These are phyloP conservation scores for Eueremaeus valkanovi DNA, from an alignment of 2,888 invertebrate genomes.

Conservation along the genomic window DNA sequence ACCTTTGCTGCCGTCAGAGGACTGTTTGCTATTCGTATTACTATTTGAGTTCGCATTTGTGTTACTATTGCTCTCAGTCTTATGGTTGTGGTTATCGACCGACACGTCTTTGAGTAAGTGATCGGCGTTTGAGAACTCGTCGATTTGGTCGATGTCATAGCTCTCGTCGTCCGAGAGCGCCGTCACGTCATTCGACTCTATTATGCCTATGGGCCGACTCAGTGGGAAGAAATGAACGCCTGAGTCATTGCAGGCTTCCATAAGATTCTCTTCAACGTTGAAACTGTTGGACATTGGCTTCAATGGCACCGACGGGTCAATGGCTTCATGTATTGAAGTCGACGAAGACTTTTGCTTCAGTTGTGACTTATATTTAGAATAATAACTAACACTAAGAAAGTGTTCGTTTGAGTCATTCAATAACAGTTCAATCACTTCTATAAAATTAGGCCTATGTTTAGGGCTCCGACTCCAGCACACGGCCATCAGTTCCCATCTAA, in stretches of 20 bases:
- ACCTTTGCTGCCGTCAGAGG: constrained; percentile 46
- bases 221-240: constrained; percentile 36
- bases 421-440: constrained; percentile 64
- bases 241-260: constrained; percentile 29
- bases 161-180: neutral
- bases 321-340: neutral
- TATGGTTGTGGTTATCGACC: neutral
- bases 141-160: constrained; percentile 24
- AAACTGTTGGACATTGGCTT: neutral
- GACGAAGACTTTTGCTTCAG: constrained; percentile 26
- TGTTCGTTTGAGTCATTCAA: constrained; percentile 59
- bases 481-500: constrained; percentile 77
- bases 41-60: neutral
- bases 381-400: constrained; percentile 53
- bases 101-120: constrained; percentile 15
- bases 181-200: neutral
- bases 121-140: constrained; percentile 20
- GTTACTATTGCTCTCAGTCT: neutral
- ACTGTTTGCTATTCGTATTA: constrained; percentile 42
- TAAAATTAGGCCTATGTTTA: constrained; percentile 73
- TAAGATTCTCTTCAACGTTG: constrained; percentile 17
- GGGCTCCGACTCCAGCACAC: constrained; percentile 86
- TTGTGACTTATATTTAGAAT: constrained; percentile 37
- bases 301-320: neutral
- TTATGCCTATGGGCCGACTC: constrained; percentile 8